A percentile compares a stretch with the other conserved stretches of the same genome.
These are phyloP conservation scores for Drosophila orosa DNA, from an alignment of 1,140 invertebrate species.

Conservation along the genomic window DNA sequence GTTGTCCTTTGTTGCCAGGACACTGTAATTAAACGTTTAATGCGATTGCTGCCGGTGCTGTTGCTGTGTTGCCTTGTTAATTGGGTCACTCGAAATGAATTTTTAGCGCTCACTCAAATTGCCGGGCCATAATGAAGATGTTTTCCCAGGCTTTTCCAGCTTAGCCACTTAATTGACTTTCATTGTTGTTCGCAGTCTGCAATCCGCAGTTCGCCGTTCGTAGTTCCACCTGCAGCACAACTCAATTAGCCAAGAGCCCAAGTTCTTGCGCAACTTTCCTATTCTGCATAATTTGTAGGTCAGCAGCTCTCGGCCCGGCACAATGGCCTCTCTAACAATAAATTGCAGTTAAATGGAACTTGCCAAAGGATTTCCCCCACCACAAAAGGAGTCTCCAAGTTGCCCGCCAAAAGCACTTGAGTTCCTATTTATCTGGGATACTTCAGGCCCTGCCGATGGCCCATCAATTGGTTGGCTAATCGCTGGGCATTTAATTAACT, in stretches of 20 bases:
- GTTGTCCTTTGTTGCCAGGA: slow-evolving; percentile 24
- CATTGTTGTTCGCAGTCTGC: slow-evolving; percentile 38
- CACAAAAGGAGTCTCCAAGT: background rate
- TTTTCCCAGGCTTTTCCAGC: slow-evolving; percentile 56
- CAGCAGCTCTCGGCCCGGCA: slow-evolving; percentile 35
- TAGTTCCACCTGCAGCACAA: slow-evolving; percentile 57
- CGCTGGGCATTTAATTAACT: slow-evolving; percentile 27
- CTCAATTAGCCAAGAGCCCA: slow-evolving; percentile 64
- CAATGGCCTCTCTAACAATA: slow-evolving; percentile 49
- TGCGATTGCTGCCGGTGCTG: slow-evolving; percentile 49
- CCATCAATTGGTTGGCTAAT: slow-evolving; percentile 31
- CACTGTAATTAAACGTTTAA: slow-evolving; percentile 57
- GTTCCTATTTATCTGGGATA: slow-evolving; percentile 10
- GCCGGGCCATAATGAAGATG: slow-evolving; percentile 54
- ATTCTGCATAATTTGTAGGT: slow-evolving; percentile 76
- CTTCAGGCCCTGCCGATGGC: slow-evolving; percentile 14
- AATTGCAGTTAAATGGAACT: slow-evolving; percentile 68
- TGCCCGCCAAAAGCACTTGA: background rate
- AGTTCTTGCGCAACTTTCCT: slow-evolving; percentile 55
- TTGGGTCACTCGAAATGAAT: slow-evolving; percentile 70
- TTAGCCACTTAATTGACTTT: slow-evolving; percentile 77
- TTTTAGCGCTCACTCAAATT: slow-evolving; percentile 76
- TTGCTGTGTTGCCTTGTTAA: slow-evolving; percentile 43
- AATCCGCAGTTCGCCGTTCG: slow-evolving; percentile 1
- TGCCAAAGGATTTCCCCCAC: slow-evolving; percentile 36